Percentiles rank a stretch among this genome's conserved stretches.
Evolutionary conservation across 2,113 vertebrate species (phyloP).

Genomic region (Caloenas nicobarica): DNA sequence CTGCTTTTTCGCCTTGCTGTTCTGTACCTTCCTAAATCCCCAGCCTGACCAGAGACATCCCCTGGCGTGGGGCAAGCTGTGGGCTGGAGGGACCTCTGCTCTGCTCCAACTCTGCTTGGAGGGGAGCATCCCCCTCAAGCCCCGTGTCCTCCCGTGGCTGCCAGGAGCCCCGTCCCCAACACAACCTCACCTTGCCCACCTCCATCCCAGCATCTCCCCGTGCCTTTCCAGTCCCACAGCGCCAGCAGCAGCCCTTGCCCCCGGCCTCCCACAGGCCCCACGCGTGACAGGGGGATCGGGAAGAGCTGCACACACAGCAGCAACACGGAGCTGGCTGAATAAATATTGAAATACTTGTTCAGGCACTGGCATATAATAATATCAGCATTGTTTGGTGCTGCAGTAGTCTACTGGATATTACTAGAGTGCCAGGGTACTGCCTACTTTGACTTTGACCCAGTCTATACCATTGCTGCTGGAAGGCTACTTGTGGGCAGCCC

Average conservation of each 20-base stretch:
- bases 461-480: background rate
- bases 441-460: accelerated
- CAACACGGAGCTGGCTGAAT: background rate
- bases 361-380: background rate
- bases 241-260: background rate
- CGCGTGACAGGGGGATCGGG: background rate
- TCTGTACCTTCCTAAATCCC: background rate
- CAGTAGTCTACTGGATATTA: background rate
- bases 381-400: background rate
- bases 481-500: background rate
- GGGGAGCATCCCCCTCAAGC: background rate
- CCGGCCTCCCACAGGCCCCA: background rate
- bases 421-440: background rate
- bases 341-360: background rate
- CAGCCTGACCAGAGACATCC: background rate
- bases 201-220: background rate
- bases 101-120: background rate
- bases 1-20: background rate
- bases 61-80: background rate
- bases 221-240: background rate
- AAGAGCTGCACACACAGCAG: background rate
- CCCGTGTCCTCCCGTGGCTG: accelerated
- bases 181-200: background rate
- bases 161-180: background rate
- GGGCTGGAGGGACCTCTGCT: background rate